Conservation (phyloP, 2,888 invertebrate genomes). For the Tridacna crocea region DNA sequence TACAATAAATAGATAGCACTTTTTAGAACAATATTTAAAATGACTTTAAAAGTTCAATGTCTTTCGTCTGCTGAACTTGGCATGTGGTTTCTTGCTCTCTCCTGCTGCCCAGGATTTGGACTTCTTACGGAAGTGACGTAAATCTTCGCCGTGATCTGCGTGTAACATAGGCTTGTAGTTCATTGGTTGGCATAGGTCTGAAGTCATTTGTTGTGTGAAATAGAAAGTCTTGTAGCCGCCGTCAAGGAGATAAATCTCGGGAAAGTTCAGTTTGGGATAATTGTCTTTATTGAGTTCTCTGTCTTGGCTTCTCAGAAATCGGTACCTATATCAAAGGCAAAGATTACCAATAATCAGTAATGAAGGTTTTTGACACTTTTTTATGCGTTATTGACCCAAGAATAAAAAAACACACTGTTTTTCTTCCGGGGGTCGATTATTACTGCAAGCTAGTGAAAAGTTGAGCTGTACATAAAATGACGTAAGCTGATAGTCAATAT, state of each 20-base stretch:
- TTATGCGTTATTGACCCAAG: no score
- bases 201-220: not conserved
- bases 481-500: no score
- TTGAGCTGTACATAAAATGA: no score
- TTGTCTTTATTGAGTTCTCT: constrained; percentile 19
- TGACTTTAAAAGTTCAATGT: not conserved
- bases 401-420: no score
- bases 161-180: constrained; percentile 94
- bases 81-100: constrained; percentile 5
- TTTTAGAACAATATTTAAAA: no score
- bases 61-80: constrained; percentile 1
- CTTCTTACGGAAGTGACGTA: constrained; percentile 90
- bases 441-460: no score
- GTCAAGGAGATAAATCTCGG: constrained; percentile 20
- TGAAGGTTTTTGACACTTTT: no score
- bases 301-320: constrained; percentile 20
- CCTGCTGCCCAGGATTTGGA: constrained; percentile 87
- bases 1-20: no score
- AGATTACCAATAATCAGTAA: not conserved
- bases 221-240: constrained; percentile 25
- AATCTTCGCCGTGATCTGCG: constrained; percentile 90
- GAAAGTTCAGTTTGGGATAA: constrained; percentile 22
- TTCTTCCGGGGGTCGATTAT: no score
- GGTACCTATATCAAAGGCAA: constrained; percentile 7
- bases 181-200: constrained; percentile 89